Conservation (phyloP, 2,888 invertebrate species). For the Abrostola tripartita region DNA sequence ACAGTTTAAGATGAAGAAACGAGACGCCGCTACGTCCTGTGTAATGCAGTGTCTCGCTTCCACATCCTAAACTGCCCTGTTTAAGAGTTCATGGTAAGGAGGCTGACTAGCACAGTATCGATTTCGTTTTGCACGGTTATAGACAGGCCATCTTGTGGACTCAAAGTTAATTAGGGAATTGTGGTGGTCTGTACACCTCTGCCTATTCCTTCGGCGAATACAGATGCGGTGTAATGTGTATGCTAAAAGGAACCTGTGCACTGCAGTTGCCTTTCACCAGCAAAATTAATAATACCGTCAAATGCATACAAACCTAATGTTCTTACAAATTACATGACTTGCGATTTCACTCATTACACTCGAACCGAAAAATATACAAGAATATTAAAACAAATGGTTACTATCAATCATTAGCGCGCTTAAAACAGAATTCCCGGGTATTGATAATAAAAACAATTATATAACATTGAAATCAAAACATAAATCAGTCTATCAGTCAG, state of each 20-base stretch:
- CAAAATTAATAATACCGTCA: not conserved
- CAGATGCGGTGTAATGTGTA: not conserved
- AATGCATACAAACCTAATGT: constrained; percentile 15
- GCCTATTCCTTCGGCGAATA: no score
- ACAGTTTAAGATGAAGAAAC: no score
- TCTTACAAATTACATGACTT: constrained; percentile 23
- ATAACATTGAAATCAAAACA: constrained; percentile 51
- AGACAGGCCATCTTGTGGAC: no score
- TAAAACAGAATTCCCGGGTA: constrained; percentile 43
- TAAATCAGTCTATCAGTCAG: constrained; percentile 45
- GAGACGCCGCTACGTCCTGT: no score
- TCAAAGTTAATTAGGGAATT: no score
- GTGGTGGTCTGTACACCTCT: no score
- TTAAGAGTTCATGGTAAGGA: no score
- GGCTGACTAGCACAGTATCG: no score
- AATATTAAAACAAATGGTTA: constrained; percentile 52
- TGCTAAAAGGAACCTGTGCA: not conserved
- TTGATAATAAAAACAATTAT: constrained; percentile 55
- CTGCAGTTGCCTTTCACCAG: not conserved
- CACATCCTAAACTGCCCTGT: no score
- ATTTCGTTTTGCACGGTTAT: no score
- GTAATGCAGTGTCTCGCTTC: no score
- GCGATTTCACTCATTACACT: constrained; percentile 30
- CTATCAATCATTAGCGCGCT: constrained; percentile 49
- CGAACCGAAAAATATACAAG: constrained; percentile 36